Evolutionary conservation across 2,888 invertebrate genomes (phyloP).

Genomic region (Ceraclea dissimilis): DNA sequence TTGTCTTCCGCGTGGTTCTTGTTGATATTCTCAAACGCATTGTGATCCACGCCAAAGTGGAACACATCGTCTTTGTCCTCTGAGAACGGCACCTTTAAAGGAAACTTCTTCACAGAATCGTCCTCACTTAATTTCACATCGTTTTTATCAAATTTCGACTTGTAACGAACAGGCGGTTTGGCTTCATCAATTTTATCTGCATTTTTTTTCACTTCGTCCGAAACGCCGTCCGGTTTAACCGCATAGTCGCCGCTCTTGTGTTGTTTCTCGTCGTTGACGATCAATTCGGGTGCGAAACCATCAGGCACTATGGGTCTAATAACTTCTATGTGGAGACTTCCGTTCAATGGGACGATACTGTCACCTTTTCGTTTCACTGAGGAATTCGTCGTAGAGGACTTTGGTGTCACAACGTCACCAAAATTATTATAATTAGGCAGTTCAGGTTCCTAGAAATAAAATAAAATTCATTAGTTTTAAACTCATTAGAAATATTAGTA

Average conservation of each 20-base stretch:
- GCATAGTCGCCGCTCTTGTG: neutral
- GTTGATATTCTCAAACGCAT: constrained; percentile 7
- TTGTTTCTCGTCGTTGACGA: constrained; percentile 9
- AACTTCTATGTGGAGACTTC: neutral
- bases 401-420: neutral
- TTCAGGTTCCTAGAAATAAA: too few species aligned
- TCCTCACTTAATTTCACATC: constrained; percentile 1
- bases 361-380: neutral
- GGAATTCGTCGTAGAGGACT: neutral
- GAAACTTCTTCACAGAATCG: neutral
- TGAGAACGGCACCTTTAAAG: neutral
- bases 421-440: too few species aligned
- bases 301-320: constrained; percentile 5
- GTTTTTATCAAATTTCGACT: constrained; percentile 6
- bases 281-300: constrained; percentile 10
- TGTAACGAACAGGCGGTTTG: constrained; percentile 7
- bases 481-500: too few species aligned
- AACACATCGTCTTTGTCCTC: constrained; percentile 2
- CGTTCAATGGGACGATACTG: neutral
- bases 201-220: neutral
- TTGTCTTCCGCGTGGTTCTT: neutral
- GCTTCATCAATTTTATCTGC: neutral
- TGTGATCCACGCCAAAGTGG: neutral
- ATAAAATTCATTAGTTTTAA: too few species aligned
- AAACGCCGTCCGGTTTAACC: neutral